These are phyloP conservation scores for Phoeniculus purpureus DNA, from an alignment of 2,797 vertebrate species.

Conservation along the genomic window DNA sequence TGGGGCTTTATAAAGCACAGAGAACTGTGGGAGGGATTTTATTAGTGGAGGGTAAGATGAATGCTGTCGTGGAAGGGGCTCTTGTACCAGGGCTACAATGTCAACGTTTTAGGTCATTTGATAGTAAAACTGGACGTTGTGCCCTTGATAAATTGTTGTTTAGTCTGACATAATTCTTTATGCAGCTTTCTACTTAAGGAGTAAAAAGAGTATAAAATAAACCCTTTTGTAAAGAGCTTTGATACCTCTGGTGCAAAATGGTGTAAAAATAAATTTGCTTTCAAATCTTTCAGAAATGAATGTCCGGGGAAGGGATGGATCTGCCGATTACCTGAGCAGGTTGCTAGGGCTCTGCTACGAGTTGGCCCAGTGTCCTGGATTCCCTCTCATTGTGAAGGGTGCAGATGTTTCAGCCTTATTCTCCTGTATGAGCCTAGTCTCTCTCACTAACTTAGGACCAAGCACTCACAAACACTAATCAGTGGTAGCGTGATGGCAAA, in stretches of 20 bases:
- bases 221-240: background rate
- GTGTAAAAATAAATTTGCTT: background rate
- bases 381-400: background rate
- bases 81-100: accelerated
- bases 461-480: background rate
- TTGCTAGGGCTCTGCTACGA: background rate
- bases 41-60: background rate
- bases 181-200: background rate
- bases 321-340: background rate
- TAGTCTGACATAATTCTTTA: background rate
- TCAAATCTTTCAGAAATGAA: background rate
- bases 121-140: background rate
- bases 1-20: background rate
- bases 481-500: background rate
- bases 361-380: background rate
- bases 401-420: background rate
- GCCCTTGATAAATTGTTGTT: background rate
- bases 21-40: background rate
- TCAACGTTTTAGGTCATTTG: background rate
- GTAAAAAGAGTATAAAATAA: background rate
- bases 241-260: background rate
- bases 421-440: background rate
- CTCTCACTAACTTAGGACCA: background rate
- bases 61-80: background rate
- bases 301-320: background rate